phyloP scores from a whole-genome alignment of 2,888 invertebrate genomes.

The Eutolmus rufibarbis region DNA sequence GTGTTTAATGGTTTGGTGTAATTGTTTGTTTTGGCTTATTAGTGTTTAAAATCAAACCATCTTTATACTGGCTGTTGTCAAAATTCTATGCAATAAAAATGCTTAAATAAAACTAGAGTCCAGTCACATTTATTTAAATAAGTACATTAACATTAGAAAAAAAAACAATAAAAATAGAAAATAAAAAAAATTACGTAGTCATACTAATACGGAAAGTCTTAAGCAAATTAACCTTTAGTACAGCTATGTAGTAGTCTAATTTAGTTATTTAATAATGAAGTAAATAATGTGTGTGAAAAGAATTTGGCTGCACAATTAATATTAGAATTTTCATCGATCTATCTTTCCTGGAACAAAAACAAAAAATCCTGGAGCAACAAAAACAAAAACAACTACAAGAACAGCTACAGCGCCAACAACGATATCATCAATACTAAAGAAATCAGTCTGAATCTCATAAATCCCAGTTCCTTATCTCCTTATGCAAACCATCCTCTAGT shows the following conservation, averaged over 20 bases:
- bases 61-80: not conserved
- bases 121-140: not conserved
- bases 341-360: constrained; percentile 80
- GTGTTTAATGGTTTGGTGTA: not conserved
- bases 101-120: not conserved
- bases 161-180: not conserved
- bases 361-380: constrained; percentile 70
- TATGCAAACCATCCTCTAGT: not conserved
- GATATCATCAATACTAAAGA: constrained; percentile 58
- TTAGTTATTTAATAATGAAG: constrained; percentile 43
- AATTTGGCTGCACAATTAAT: constrained; percentile 63
- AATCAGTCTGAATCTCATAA: not conserved
- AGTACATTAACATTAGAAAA: not conserved
- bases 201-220: not conserved
- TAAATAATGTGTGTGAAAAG: constrained; percentile 51
- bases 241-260: not conserved
- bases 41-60: not conserved
- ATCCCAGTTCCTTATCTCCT: not conserved
- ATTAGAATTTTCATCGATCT: constrained; percentile 83
- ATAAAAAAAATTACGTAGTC: not conserved
- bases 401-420: constrained; percentile 59
- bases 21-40: not conserved
- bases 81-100: not conserved
- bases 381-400: constrained; percentile 61
- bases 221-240: not conserved